phyloP scores from a whole-genome alignment of 2,113 vertebrate genomes.

The Oryzias curvinotus region DNA sequence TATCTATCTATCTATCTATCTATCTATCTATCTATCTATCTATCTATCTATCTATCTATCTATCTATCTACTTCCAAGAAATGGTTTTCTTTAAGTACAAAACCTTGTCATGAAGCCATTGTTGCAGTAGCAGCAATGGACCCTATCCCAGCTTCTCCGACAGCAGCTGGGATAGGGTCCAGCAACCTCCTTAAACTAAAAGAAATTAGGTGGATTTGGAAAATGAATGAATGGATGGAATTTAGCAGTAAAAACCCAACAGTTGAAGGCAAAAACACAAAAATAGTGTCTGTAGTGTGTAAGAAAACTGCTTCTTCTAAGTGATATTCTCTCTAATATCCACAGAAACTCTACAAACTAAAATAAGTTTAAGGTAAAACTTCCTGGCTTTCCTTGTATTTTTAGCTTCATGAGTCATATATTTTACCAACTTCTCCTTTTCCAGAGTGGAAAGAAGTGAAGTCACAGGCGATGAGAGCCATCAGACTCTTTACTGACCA shows the following conservation, averaged over 20 bases:
- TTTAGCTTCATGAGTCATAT: conserved; percentile 53
- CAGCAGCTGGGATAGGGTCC: no score
- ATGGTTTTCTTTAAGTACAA: no score
- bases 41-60: no score
- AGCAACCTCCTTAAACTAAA: no score
- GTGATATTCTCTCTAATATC: conserved; percentile 33
- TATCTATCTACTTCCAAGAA: no score
- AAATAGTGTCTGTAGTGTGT: conserved; percentile 15
- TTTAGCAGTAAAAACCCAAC: background rate
- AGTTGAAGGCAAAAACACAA: no score
- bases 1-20: no score
- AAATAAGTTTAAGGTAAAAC: conserved; percentile 7
- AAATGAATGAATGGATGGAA: background rate
- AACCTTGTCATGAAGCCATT: no score
- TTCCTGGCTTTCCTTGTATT: conserved; percentile 33
- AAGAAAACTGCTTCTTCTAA: conserved; percentile 25
- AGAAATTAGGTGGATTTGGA: no score
- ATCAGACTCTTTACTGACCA: conserved; percentile 19
- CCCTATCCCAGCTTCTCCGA: no score
- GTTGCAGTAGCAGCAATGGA: no score
- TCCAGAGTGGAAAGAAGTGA: conserved; percentile 78
- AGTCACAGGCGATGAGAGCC: conserved; percentile 53
- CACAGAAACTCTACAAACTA: conserved; percentile 69
- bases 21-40: no score
- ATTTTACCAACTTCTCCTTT: conserved; percentile 67